Percentiles rank a stretch among this genome's conserved stretches.
Conservation (phyloP, 2,888 invertebrate genomes). For the Mantis religiosa region DNA sequence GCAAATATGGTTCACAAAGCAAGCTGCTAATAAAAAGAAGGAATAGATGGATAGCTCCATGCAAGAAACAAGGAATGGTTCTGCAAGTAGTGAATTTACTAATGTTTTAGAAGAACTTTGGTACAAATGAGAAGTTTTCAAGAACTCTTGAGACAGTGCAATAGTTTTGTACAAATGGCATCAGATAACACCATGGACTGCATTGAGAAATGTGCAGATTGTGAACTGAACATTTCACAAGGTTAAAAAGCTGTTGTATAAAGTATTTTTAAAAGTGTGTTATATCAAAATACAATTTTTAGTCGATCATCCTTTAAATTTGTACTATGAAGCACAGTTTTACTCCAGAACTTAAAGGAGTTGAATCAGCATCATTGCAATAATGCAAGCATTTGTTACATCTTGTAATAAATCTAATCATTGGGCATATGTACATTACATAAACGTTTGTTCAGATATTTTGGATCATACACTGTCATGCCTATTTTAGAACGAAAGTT, state of each 20-base stretch:
- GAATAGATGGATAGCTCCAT: neutral
- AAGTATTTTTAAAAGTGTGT: neutral
- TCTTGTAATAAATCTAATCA: neutral
- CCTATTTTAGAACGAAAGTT: neutral
- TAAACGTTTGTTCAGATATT: neutral
- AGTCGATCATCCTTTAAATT: neutral
- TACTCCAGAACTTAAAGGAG: neutral
- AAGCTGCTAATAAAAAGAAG: neutral
- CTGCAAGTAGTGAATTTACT: neutral
- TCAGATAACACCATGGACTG: too few relatives aligned
- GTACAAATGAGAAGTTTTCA: neutral
- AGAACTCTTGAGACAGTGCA: neutral
- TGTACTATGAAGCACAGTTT: neutral
- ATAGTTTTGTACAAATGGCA: neutral
- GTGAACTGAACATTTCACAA: neutral
- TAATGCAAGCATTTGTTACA: neutral
- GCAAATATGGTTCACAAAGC: neutral
- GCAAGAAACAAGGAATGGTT: neutral
- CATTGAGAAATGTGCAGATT: neutral
- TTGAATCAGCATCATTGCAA: neutral
- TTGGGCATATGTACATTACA: neutral
- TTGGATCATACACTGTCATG: neutral
- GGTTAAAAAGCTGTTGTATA: neutral
- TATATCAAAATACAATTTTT: neutral
- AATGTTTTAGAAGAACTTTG: neutral